Evolutionary conservation across 1,140 invertebrate species (phyloP), one percentile per base, ranked within the genome.

Genomic region (Zaprionus ghesquierei): DNA sequence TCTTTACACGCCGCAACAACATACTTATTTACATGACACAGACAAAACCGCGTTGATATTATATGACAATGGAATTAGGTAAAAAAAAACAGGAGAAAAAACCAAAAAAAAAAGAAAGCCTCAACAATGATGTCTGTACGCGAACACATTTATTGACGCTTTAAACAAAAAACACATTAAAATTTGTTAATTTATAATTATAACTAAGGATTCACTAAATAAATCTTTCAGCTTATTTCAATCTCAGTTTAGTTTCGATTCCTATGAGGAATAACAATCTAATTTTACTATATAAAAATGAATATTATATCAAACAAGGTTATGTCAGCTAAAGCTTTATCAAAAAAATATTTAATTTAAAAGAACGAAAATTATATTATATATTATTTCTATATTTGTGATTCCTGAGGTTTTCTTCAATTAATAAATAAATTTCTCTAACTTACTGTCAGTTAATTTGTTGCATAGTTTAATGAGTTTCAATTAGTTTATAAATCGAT

Each of bases 31-130:
- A 66, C 70, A 73, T 73, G 70, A 59, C 64, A 68, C 22, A 49
- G 38, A 69, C 64, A 73, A 73, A 73, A 73, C 70, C 70, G 25
- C 55, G 35, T 22, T 44, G 33, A 46, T 60, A 66, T 65, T 38
- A 59, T 38, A 59, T 69, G 70, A 59, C 56, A 73, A 69, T 68
- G 70, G 69, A 50, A 72, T 72, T 71, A 71, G 69, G 20, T 27
- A 25, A 59, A 71, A 71, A 59, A 59, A 41, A 3, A 20, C n/a
- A 31, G 22, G 13, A 31, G 2, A 41, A 15, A 31, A 41, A 49
- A 3, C n/a, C 22, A 35, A 51, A 22, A 31, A 54, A 55, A 33
- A 51, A 22, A 31, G 46, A 55, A 33, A 23, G 20, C 44, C 10
- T n/a, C 3, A 22, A 46, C 18, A 46, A 46, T 58, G 27, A 31